A percentile compares a stretch with the other conserved stretches of the same genome.
Evolutionary conservation across 2,888 invertebrate genomes (phyloP).

Genomic region (Drosophila anomelani): DNA sequence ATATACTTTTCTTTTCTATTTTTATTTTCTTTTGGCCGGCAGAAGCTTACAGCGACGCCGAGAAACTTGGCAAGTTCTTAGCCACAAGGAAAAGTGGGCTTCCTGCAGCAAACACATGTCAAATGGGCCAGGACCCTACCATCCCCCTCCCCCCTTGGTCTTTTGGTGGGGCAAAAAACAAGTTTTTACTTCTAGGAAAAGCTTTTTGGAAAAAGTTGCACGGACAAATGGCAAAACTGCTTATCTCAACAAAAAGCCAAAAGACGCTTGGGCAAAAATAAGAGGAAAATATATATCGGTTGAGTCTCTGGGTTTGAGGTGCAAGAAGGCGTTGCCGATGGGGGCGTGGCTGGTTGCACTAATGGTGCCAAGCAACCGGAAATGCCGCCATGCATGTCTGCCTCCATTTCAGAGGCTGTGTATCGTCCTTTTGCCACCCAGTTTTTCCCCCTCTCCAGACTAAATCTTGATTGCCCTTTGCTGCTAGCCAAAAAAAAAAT

Average conservation of each 20-base stretch:
- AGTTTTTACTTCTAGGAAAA: slow-evolving; percentile 77
- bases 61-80: slow-evolving; percentile 67
- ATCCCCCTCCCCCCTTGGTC: slow-evolving; percentile 8
- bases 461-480: slow-evolving; percentile 77
- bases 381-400: slow-evolving; percentile 81
- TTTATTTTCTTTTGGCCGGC: slow-evolving; percentile 35
- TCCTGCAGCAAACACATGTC: slow-evolving; percentile 78
- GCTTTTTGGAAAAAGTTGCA: slow-evolving; percentile 59
- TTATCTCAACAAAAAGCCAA: slow-evolving; percentile 77
- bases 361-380: slow-evolving; percentile 82
- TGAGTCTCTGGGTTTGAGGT: neutral
- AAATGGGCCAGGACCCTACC: slow-evolving; percentile 60
- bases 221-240: slow-evolving; percentile 64
- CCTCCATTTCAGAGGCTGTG: slow-evolving; percentile 76
- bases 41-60: slow-evolving; percentile 57
- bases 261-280: slow-evolving; percentile 41
- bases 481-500: slow-evolving; percentile 59
- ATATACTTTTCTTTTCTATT: slow-evolving; percentile 42
- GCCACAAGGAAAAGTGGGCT: slow-evolving; percentile 52
- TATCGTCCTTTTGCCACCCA: slow-evolving; percentile 44
- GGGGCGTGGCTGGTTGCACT: slow-evolving; percentile 74
- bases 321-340: slow-evolving; percentile 14
- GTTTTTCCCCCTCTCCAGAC: neutral
- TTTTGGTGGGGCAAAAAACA: slow-evolving; percentile 59
- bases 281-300: slow-evolving; percentile 2